phyloP scores from a whole-genome alignment of 2,797 vertebrate species.

The Orestias chungarensis region DNA sequence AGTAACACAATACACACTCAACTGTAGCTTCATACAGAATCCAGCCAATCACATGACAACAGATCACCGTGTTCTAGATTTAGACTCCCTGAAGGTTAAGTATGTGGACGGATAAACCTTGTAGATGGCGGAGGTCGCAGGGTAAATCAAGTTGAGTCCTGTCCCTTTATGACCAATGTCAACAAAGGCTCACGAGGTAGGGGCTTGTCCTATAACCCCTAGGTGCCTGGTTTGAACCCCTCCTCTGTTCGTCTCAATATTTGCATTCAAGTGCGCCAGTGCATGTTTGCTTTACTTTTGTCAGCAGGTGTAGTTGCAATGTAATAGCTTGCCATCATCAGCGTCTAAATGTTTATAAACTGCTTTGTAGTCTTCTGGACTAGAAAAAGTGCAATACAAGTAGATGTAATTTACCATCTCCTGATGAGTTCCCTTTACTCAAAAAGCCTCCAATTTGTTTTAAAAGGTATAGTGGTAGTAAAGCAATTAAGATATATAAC shows the following conservation, averaged over 20 bases:
- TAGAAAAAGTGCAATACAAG: too few relatives aligned
- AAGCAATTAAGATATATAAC: neutral
- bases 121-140: neutral
- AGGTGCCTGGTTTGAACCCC: too few relatives aligned
- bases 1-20: constrained; percentile 64
- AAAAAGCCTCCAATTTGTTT: neutral
- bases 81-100: neutral
- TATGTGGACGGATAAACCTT: neutral
- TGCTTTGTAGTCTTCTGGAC: too few relatives aligned
- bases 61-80: neutral
- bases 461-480: neutral
- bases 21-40: neutral
- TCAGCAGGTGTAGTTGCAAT: too few relatives aligned
- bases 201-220: too few relatives aligned
- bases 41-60: neutral
- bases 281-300: too few relatives aligned
- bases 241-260: too few relatives aligned
- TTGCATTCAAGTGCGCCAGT: too few relatives aligned
- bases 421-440: neutral
- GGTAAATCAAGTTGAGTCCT: neutral
- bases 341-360: too few relatives aligned
- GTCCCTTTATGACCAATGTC: neutral
- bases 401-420: too few relatives aligned
- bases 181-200: too few relatives aligned
- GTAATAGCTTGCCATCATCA: too few relatives aligned